Conservation (phyloP, 2,888 invertebrate species). For the Malacosoma neustria region DNA sequence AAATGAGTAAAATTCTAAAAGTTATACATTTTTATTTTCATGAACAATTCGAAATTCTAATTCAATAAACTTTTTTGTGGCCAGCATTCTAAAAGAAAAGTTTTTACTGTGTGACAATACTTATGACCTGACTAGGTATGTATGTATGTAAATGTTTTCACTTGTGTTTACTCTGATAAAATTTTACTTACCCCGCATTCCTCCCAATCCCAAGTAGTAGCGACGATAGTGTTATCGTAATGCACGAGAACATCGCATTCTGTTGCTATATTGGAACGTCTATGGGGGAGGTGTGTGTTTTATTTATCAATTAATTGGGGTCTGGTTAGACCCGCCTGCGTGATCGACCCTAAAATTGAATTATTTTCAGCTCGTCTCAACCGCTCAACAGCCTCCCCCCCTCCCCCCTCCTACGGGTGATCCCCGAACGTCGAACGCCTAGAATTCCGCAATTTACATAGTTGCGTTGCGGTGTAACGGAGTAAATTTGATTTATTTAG, state of each 20-base stretch:
- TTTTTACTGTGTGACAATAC: no score
- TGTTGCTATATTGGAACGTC: neutral
- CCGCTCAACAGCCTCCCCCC: slow-evolving; percentile 5
- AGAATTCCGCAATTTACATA: slow-evolving; percentile 34
- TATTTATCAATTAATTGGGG: slow-evolving; percentile 44
- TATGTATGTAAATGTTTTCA: no score
- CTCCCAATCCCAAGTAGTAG: no score
- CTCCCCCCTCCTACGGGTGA: slow-evolving; percentile 20
- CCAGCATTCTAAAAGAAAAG: no score
- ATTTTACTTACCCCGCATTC: neutral
- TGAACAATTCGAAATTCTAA: no score
- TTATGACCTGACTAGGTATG: no score
- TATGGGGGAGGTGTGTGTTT: slow-evolving; percentile 15
- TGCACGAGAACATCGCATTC: neutral
- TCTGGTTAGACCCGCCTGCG: slow-evolving; percentile 26
- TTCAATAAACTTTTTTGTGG: no score
- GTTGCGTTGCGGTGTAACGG: slow-evolving; percentile 19
- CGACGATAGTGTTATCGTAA: neutral
- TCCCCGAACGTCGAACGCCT: slow-evolving; percentile 13
- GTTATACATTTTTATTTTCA: no score
- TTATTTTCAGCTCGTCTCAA: slow-evolving; percentile 37
- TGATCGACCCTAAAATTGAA: slow-evolving; percentile 50
- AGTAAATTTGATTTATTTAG: slow-evolving; percentile 29
- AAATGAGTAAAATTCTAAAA: no score
- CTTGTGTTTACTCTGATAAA: neutral